A percentile compares a stretch with the other conserved stretches of the same genome.
These are phyloP conservation scores for Coregonus sp. DNA, from an alignment of 2,797 vertebrate genomes.

Conservation along the genomic window DNA sequence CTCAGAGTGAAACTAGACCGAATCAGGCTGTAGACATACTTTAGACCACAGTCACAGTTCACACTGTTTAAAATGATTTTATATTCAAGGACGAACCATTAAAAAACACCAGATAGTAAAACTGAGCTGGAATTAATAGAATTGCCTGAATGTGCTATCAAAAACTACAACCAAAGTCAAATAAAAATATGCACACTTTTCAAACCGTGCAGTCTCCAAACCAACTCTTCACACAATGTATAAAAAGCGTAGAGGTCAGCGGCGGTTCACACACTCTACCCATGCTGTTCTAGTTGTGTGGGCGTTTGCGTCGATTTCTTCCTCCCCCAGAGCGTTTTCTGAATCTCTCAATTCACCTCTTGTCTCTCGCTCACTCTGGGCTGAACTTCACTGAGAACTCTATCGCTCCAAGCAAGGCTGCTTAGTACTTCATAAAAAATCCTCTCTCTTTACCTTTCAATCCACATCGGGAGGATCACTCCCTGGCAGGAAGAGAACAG, in stretches of 20 bases:
- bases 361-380: conserved; percentile 44
- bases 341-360: conserved; percentile 45
- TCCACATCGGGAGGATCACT: background rate
- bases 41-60: background rate
- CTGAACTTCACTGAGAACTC: conserved; percentile 44
- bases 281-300: conserved; percentile 56
- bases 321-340: conserved; percentile 52
- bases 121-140: background rate
- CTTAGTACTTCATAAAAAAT: conserved; percentile 1
- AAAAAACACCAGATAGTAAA: too few species aligned
- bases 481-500: background rate
- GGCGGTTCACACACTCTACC: conserved; percentile 41
- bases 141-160: background rate
- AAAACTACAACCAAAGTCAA: background rate
- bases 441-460: background rate
- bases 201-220: background rate
- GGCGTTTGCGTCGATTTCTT: conserved; percentile 62
- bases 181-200: background rate
- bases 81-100: too few species aligned
- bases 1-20: background rate
- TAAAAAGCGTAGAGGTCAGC: conserved; percentile 52
- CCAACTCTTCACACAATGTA: background rate
- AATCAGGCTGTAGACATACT: background rate
- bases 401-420: conserved; percentile 44
- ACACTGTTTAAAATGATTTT: background rate